phyloP scores from a whole-genome alignment of 2,888 invertebrate genomes.

The Yponomeuta malinellus region DNA sequence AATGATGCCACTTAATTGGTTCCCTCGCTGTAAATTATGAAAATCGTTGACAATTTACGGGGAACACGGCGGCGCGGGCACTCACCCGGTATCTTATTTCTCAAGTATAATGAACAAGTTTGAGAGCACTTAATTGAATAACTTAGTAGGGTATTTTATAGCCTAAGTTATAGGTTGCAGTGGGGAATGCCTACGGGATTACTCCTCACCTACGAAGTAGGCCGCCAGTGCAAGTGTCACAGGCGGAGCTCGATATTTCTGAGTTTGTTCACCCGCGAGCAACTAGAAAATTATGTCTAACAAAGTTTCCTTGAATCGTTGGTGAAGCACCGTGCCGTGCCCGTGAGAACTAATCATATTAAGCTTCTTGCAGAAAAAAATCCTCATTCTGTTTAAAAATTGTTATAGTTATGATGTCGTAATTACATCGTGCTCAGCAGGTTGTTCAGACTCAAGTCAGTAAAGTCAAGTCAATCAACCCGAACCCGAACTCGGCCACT shows the following conservation, averaged over 20 bases:
- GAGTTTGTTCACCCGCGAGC: not conserved
- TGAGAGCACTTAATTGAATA: slow-evolving; percentile 20
- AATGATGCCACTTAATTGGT: slow-evolving; percentile 38
- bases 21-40: slow-evolving; percentile 38
- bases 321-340: not conserved
- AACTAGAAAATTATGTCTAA: not conserved
- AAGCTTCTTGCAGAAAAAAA: not conserved
- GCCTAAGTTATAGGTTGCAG: not conserved
- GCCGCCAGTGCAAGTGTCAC: slow-evolving; percentile 10
- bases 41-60: slow-evolving; percentile 43
- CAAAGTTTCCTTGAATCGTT: not conserved
- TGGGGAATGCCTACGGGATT: slow-evolving; percentile 27
- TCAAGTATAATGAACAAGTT: slow-evolving; percentile 20
- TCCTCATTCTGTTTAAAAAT: not conserved
- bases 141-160: not conserved
- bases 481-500: too few relatives aligned
- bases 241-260: slow-evolving; percentile 1
- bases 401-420: not conserved
- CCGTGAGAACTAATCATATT: not conserved
- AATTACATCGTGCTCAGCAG: not conserved
- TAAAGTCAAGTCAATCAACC: too few relatives aligned
- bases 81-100: slow-evolving; percentile 18
- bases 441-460: not conserved
- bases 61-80: slow-evolving; percentile 24
- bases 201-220: slow-evolving; percentile 21